These are phyloP conservation scores for Proisotoma minuta DNA, from an alignment of 2,888 invertebrate species.

Conservation along the genomic window DNA sequence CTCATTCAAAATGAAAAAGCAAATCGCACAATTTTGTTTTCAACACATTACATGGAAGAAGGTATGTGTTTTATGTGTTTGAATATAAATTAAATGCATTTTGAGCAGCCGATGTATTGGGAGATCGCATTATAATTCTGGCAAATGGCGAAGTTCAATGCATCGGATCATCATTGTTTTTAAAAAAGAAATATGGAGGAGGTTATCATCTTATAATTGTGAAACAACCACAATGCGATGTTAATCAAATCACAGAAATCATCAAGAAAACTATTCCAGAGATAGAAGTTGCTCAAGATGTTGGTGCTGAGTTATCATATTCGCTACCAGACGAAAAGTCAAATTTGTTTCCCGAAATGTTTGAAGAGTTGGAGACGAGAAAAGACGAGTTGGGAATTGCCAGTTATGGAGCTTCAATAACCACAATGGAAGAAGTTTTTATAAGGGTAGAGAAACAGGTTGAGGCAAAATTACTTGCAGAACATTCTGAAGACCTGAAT, in stretches of 20 bases:
- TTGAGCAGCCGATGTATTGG: constrained; percentile 21
- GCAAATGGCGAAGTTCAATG: constrained; percentile 68
- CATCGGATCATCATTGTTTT: constrained; percentile 73
- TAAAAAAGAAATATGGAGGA: constrained; percentile 61
- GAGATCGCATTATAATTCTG: constrained; percentile 73
- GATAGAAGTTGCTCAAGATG: constrained; percentile 63
- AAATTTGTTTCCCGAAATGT: constrained; percentile 62
- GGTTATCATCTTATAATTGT: constrained; percentile 74
- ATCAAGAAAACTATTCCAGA: constrained; percentile 63
- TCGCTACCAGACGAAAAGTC: constrained; percentile 62
- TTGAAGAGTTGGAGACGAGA: constrained; percentile 62
- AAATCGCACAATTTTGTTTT: constrained; percentile 74
- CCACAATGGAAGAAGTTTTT: constrained; percentile 43
- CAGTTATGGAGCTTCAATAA: constrained; percentile 63
- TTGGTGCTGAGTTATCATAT: constrained; percentile 71
- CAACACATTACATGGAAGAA: constrained; percentile 68
- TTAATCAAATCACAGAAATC: constrained; percentile 57
- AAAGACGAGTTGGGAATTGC: constrained; percentile 60
- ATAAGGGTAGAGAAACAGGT: constrained; percentile 29
- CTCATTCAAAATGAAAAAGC: constrained; percentile 56
- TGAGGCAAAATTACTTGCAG: constrained; percentile 14
- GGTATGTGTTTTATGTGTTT: no score
- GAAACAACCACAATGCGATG: constrained; percentile 54
- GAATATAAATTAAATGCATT: not conserved
- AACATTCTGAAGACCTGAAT: not conserved